Evolutionary conservation across 2,113 vertebrate species (phyloP), one percentile per base, ranked within the genome.

Genomic region (Trachemys scripta): DNA sequence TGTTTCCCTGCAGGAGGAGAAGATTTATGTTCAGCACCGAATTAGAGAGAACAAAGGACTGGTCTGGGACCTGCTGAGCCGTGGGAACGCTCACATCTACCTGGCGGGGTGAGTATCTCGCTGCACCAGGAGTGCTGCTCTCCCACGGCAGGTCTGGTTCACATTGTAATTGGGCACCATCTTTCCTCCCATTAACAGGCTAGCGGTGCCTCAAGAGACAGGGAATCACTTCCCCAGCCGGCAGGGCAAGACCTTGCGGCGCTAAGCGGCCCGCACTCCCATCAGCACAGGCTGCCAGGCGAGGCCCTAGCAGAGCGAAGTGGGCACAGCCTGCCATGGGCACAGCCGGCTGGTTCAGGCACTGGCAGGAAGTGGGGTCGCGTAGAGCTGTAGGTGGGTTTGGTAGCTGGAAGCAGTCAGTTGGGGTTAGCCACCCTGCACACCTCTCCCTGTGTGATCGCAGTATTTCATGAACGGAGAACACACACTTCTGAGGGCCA

Each of bases 21-120:
- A 99, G 92, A 96, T 99, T 7, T 99, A 99, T 0, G 99, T 99
- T 49, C 99, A 99, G 97, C 99, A 99, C 81, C 98, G 98, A 16
- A 98, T 99, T 82, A 97, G 11, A 87, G 99, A 99, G 89, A 98
- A 98, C 0, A 92, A 97, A 4, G 85, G 81, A 1, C 98, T 99
- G 4, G 83, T 99, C 17, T 99, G 99, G 99, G 98, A 99, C 57
- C 98, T 99, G 91, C 98, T 99, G 27, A 95, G 95, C 14, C 96
- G 75, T 6, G 90, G 49, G 31, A 97, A 94, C 0, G 99, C 98
- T 84, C 98, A 90, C 38, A 95, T 99, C 96, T 99, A 99, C 98
- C 98, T 99, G 53, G 99, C 99, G 45, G 99, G 99, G 99, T 99
- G 92, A 99, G 99, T 98, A 56, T 0, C 56, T 22, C 3, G 5